A percentile compares a stretch with the other conserved stretches of the same genome.
Conservation (phyloP, 2,113 vertebrate species). For the Grus americana region DNA sequence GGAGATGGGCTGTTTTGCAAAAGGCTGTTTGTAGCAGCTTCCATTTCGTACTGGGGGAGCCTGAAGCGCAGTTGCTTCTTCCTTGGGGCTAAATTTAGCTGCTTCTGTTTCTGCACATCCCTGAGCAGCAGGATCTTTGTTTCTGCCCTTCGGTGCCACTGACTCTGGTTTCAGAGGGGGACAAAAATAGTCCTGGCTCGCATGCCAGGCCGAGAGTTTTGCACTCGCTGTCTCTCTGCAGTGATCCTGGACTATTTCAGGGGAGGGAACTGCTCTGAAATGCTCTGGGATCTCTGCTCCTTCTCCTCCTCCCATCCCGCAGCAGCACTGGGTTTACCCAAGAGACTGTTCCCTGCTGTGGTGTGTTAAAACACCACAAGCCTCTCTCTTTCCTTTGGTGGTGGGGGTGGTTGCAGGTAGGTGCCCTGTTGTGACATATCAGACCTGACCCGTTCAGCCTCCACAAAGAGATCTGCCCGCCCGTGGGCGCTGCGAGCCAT, state of each 20-base stretch:
- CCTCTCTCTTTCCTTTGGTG: not conserved
- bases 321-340: not conserved
- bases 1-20: not conserved
- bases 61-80: not conserved
- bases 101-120: not conserved
- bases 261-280: not conserved
- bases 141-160: not conserved
- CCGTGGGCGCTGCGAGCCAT: rapidly evolving
- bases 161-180: not conserved
- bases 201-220: not conserved
- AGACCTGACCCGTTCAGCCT: not conserved
- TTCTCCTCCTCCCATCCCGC: not conserved
- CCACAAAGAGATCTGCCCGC: not conserved
- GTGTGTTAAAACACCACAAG: not conserved
- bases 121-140: constrained; percentile 11
- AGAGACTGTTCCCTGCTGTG: not conserved
- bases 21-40: not conserved
- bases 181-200: constrained; percentile 60
- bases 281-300: not conserved
- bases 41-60: not conserved
- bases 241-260: not conserved
- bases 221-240: not conserved
- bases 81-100: constrained; percentile 57
- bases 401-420: rapidly evolving
- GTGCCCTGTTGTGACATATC: not conserved